phyloP scores from a whole-genome alignment of 2,888 invertebrate species.

The Epinotia bilunana region DNA sequence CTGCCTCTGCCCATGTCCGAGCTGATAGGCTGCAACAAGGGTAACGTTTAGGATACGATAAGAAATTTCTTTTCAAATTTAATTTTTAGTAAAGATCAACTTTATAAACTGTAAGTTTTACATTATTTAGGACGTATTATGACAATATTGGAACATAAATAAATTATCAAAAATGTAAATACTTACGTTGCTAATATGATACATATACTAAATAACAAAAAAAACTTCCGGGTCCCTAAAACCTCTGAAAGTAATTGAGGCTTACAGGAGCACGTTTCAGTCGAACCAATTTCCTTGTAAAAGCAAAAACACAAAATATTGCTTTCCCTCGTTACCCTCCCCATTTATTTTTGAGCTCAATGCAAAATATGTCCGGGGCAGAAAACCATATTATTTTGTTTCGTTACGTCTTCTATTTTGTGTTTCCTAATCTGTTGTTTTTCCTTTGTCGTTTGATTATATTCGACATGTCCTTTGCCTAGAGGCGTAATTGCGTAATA shows the following conservation, averaged over 20 bases:
- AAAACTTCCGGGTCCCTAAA: not conserved
- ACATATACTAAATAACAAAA: not conserved
- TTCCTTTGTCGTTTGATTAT: constrained; percentile 6
- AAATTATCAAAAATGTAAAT: not conserved
- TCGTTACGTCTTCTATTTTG: constrained; percentile 19
- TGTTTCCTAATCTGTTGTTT: constrained; percentile 15
- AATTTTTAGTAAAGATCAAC: no score
- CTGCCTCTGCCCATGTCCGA: no score
- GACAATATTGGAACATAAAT: no score
- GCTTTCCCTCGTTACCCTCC: constrained; percentile 22
- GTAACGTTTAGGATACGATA: no score
- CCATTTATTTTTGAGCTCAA: constrained; percentile 38
- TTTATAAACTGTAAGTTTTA: no score
- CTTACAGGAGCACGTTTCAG: constrained; percentile 21
- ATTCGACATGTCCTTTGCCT: not conserved
- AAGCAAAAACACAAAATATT: constrained; percentile 11
- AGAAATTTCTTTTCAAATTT: no score
- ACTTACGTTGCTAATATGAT: not conserved
- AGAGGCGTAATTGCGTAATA: not conserved
- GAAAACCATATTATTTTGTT: constrained; percentile 40
- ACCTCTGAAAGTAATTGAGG: constrained; percentile 22
- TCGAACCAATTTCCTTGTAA: constrained; percentile 16
- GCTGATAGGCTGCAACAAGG: no score
- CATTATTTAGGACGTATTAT: no score
- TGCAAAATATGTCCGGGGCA: constrained; percentile 32